A percentile compares a stretch with the other conserved stretches of the same genome.
These are phyloP conservation scores for Pseudomyrmex sp. DNA, from an alignment of 1,140 invertebrate genomes.

Conservation along the genomic window DNA sequence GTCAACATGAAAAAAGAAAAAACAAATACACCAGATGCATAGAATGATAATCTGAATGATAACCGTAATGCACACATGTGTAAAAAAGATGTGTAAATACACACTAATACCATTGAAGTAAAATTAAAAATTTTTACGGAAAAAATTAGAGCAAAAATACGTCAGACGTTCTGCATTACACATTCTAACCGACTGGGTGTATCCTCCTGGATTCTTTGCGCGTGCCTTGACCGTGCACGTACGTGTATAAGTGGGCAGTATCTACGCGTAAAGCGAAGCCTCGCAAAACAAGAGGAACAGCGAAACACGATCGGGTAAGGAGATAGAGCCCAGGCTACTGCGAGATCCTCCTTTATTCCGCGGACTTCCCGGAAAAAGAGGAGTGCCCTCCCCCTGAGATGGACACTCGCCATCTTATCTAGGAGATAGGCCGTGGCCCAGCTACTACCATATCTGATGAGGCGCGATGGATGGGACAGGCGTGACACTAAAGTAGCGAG, in stretches of 20 bases:
- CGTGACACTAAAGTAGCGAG: conserved; percentile 70
- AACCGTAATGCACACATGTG: not conserved
- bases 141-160: not conserved
- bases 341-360: conserved; percentile 69
- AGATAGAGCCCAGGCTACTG: conserved; percentile 77
- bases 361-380: conserved; percentile 77
- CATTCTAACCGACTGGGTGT: conserved; percentile 8
- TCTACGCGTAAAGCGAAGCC: conserved; percentile 65
- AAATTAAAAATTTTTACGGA: not conserved
- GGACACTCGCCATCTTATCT: conserved; percentile 76
- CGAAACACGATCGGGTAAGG: conserved; percentile 74
- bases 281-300: conserved; percentile 72
- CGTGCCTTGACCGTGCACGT: conserved; percentile 22
- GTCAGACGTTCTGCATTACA: not conserved
- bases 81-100: not conserved
- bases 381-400: conserved; percentile 60
- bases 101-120: not conserved
- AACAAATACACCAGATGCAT: not conserved
- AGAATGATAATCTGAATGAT: not conserved
- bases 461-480: conserved; percentile 71
- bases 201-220: conserved; percentile 42
- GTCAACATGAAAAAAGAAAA: not conserved
- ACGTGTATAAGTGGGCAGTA: conserved; percentile 60
- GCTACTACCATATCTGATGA: conserved; percentile 77
- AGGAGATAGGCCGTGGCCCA: conserved; percentile 71